phyloP scores from a whole-genome alignment of 2,113 vertebrate genomes.

The Oryzias javanicus region DNA sequence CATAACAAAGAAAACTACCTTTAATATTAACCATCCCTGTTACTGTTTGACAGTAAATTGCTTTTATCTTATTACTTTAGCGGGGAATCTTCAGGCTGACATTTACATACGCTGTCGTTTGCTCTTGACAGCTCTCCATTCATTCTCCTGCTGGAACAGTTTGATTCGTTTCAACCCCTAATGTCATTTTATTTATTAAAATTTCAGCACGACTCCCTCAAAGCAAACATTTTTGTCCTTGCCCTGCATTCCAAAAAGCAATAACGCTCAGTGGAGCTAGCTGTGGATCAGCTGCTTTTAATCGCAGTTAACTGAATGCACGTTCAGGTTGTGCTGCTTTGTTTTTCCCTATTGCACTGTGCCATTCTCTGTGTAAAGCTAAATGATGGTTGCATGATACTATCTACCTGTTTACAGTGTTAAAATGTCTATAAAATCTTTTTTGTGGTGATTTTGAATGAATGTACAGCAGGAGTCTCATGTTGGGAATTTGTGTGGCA shows the following conservation, averaged over 20 bases:
- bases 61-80: neutral
- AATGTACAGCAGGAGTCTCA: too few relatives aligned
- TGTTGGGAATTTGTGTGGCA: too few relatives aligned
- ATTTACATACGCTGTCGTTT: neutral
- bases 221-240: constrained; percentile 10
- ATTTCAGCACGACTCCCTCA: constrained; percentile 14
- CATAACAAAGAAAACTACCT: neutral
- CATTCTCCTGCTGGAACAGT: neutral
- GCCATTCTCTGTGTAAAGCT: constrained; percentile 4
- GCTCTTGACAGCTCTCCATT: constrained; percentile 2
- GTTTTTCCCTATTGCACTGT: neutral
- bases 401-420: neutral
- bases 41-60: neutral
- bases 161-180: constrained; percentile 20
- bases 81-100: neutral
- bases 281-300: constrained; percentile 9
- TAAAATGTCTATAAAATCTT: neutral
- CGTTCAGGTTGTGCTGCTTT: neutral
- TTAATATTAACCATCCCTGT: neutral
- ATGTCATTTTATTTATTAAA: constrained; percentile 9
- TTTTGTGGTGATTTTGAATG: constrained; percentile 4
- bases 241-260: constrained; percentile 4
- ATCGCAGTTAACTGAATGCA: neutral
- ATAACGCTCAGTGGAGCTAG: neutral
- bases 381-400: neutral